Evolutionary conservation across 2,113 vertebrate species (phyloP).

Genomic region (Lepus timidus): DNA sequence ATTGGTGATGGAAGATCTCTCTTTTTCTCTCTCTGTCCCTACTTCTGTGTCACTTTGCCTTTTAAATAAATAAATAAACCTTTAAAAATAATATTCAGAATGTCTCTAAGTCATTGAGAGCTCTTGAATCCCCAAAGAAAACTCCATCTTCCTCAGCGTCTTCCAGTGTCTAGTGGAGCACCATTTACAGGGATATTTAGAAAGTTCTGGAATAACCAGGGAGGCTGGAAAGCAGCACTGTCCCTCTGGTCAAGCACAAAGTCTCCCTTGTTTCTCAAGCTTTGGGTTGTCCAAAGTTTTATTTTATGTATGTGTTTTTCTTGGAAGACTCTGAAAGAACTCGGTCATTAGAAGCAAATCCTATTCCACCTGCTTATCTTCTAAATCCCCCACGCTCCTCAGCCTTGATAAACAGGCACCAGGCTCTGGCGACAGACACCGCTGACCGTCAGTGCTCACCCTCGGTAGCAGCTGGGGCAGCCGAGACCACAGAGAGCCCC

Average conservation of each 20-base stretch:
- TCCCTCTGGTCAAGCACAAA: neutral
- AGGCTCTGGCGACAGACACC: accelerated
- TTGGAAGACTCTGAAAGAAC: slow-evolving; percentile 1
- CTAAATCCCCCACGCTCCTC: neutral
- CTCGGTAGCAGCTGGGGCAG: accelerated
- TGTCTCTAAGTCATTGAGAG: neutral
- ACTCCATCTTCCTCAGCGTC: neutral
- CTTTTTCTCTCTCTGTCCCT: no score
- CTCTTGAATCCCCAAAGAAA: neutral
- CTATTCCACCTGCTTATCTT: neutral
- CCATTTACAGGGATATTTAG: neutral
- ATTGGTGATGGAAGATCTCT: no score
- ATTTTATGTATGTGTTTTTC: neutral
- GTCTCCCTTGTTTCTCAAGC: neutral
- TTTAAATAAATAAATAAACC: no score
- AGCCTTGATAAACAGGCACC: neutral
- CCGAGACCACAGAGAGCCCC: neutral
- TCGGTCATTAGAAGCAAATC: neutral
- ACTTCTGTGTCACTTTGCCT: no score
- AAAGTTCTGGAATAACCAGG: neutral
- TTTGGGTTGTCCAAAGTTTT: neutral
- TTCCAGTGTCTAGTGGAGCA: neutral
- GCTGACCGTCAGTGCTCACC: accelerated
- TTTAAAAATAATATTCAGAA: neutral
- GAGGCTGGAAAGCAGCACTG: neutral